Conservation (phyloP, 1,140 invertebrate genomes). For the Schlechtendalia chinensis region DNA sequence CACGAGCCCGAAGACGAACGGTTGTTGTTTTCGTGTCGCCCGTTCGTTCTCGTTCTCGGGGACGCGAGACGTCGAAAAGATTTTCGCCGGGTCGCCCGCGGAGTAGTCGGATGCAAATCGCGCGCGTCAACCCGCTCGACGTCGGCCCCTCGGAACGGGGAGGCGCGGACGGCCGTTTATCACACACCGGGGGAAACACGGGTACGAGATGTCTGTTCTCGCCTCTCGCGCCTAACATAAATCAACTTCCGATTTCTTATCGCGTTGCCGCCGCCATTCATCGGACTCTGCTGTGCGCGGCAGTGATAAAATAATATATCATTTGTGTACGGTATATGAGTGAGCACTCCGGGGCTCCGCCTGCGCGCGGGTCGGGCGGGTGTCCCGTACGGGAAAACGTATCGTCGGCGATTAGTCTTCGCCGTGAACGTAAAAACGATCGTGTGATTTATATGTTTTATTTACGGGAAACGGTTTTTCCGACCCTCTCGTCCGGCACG, state of each 20-base stretch:
- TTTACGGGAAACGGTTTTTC: slow-evolving; percentile 11
- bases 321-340: background rate
- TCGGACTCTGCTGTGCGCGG: slow-evolving; percentile 1
- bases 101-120: background rate
- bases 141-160: background rate
- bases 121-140: too few species aligned
- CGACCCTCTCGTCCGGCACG: background rate
- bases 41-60: too few species aligned
- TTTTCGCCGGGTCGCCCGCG: too few species aligned
- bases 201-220: slow-evolving; percentile 18
- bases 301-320: slow-evolving; percentile 47
- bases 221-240: slow-evolving; percentile 39
- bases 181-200: slow-evolving; percentile 36
- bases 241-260: slow-evolving; percentile 44
- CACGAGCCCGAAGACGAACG: too few species aligned
- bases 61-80: too few species aligned
- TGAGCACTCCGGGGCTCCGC: background rate
- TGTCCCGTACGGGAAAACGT: slow-evolving; percentile 9
- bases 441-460: slow-evolving; percentile 41
- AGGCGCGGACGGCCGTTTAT: slow-evolving; percentile 16
- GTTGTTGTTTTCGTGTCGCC: too few species aligned
- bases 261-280: slow-evolving; percentile 24
- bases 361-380: slow-evolving; percentile 1
- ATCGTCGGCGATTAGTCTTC: slow-evolving; percentile 45
- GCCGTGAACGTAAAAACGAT: slow-evolving; percentile 21